Conservation (phyloP, 1,140 invertebrate genomes). For the Hycleus cichorii region DNA sequence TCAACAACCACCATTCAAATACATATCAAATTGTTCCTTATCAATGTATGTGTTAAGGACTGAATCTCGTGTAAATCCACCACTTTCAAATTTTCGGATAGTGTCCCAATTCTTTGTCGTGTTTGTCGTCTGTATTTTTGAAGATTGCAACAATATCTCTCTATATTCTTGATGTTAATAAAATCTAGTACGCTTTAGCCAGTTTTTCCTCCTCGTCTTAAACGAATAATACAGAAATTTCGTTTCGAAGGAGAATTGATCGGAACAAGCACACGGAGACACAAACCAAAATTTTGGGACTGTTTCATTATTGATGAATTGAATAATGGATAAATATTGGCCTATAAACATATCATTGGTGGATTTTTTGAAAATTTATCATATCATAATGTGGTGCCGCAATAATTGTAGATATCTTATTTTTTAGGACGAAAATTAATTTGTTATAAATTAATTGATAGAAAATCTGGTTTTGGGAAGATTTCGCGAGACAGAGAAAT, state of each 20-base stretch:
- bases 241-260: not conserved
- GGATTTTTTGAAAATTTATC: constrained; percentile 19
- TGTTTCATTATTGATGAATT: not conserved
- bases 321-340: constrained; percentile 20
- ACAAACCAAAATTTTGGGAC: constrained; percentile 1
- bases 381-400: constrained; percentile 30
- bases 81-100: not conserved
- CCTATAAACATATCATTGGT: constrained; percentile 30
- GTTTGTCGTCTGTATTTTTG: not conserved
- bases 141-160: not conserved
- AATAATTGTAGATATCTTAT: constrained; percentile 23
- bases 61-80: constrained; percentile 1
- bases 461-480: not conserved
- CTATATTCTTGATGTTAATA: not conserved
- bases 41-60: not conserved
- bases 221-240: not conserved
- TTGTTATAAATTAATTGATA: no score
- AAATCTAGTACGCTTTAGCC: not conserved
- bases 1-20: constrained; percentile 3
- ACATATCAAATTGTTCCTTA: constrained; percentile 29
- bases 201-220: no score
- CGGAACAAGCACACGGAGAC: not conserved
- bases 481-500: constrained; percentile 27
- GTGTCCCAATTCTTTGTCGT: not conserved
- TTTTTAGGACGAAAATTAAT: not conserved